phyloP scores from a whole-genome alignment of 2,797 vertebrate genomes.

The Morelia viridis region DNA sequence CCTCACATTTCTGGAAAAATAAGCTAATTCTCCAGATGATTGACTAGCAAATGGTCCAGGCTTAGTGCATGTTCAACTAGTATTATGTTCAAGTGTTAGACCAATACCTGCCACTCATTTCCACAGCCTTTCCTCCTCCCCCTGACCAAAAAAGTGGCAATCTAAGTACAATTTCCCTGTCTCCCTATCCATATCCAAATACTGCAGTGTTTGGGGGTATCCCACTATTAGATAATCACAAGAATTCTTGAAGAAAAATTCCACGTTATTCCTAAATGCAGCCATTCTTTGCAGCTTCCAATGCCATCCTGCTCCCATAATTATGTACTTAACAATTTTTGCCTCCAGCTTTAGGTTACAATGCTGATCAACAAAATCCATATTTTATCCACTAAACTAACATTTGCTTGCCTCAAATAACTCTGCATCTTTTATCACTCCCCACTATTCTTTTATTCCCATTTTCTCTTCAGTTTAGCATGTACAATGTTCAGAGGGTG shows the following conservation, averaged over 20 bases:
- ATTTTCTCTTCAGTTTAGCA: background rate
- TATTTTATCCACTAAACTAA: background rate
- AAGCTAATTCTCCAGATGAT: background rate
- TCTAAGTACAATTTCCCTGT: background rate
- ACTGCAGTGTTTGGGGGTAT: background rate
- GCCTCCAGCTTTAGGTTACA: background rate
- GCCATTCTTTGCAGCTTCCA: background rate
- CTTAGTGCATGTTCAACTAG: background rate
- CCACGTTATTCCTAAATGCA: background rate
- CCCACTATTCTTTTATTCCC: background rate
- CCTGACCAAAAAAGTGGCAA: background rate
- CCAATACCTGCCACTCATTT: background rate
- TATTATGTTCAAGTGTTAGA: no score
- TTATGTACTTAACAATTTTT: background rate
- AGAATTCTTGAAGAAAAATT: background rate
- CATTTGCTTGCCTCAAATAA: background rate
- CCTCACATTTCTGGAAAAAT: background rate
- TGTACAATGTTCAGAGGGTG: background rate
- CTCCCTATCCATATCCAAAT: background rate
- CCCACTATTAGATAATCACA: background rate
- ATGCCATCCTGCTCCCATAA: background rate
- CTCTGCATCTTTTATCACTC: background rate
- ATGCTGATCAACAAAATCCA: background rate
- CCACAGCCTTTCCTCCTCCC: background rate
- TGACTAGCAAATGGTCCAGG: background rate